phyloP scores from a whole-genome alignment of 2,888 invertebrate genomes.

The Frankliniella fusca region DNA sequence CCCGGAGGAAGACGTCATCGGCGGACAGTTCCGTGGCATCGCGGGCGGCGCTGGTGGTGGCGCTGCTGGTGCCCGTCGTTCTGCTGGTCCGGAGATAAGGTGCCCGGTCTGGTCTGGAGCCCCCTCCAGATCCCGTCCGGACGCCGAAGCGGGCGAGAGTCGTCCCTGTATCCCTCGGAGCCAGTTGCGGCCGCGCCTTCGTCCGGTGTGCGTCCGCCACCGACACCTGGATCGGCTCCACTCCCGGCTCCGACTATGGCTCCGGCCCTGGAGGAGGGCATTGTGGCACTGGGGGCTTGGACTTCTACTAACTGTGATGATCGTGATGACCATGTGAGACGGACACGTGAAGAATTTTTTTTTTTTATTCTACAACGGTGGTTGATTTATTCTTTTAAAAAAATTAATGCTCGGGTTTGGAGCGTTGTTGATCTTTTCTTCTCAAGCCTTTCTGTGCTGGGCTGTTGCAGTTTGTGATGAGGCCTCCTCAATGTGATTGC shows the following conservation, averaged over 20 bases:
- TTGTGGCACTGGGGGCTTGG: neutral
- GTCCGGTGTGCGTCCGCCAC: neutral
- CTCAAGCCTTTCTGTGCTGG: neutral
- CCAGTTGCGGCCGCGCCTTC: too few species aligned
- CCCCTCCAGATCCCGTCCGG: neutral
- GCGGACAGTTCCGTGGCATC: constrained; percentile 31
- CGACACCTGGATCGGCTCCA: neutral
- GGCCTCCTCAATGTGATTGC: neutral
- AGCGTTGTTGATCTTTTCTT: neutral
- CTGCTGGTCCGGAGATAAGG: constrained; percentile 11
- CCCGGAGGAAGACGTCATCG: constrained; percentile 64
- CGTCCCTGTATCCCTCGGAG: too few species aligned
- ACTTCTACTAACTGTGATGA: constrained; percentile 10
- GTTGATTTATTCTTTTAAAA: neutral
- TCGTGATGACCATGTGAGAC: constrained; percentile 2
- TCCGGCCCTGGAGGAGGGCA: too few species aligned
- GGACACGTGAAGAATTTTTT: constrained; percentile 19
- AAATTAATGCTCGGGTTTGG: neutral
- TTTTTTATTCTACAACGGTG: neutral
- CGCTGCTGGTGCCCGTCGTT: neutral
- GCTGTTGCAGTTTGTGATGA: neutral
- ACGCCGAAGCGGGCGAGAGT: too few species aligned
- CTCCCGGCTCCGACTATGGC: neutral
- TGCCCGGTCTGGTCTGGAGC: neutral
- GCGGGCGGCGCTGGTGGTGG: neutral